These are phyloP conservation scores for Microcebus murinus DNA, from an alignment of 2,113 vertebrate genomes.

Conservation along the genomic window DNA sequence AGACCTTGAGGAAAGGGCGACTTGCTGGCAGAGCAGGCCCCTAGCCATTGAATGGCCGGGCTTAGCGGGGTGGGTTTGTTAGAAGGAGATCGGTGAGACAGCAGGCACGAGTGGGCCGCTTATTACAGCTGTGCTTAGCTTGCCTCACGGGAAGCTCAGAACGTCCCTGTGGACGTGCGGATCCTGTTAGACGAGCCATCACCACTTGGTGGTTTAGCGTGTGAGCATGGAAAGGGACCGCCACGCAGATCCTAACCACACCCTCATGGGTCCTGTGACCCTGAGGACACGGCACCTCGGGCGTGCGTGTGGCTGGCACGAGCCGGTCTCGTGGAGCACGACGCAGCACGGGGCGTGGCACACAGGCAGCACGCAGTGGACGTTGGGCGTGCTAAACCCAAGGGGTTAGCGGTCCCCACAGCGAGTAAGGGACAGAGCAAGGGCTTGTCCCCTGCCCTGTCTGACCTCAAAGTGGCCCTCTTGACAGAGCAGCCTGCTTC, in stretches of 20 bases:
- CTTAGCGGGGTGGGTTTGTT: neutral
- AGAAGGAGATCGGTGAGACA: neutral
- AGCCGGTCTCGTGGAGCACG: neutral
- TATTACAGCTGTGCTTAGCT: fast-evolving
- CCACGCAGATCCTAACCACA: fast-evolving
- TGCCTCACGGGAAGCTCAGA: neutral
- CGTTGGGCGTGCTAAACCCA: fast-evolving
- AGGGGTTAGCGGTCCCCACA: neutral
- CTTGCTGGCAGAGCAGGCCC: neutral
- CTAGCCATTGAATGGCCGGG: fast-evolving
- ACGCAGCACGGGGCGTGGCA: fast-evolving
- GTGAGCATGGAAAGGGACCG: fast-evolving
- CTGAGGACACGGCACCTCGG: neutral
- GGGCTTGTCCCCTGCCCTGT: neutral
- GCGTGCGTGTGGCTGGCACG: neutral
- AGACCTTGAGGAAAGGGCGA: neutral
- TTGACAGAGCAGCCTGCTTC: neutral
- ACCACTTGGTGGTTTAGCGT: neutral
- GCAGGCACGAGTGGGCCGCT: neutral
- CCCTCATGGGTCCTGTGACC: fast-evolving
- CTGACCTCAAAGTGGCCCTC: neutral
- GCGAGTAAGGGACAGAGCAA: neutral
- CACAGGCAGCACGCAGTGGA: fast-evolving
- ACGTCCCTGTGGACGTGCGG: fast-evolving
- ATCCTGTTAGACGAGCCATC: neutral